These are phyloP conservation scores for Drosophila subobscura DNA, from an alignment of 1,140 invertebrate species.

Conservation along the genomic window DNA sequence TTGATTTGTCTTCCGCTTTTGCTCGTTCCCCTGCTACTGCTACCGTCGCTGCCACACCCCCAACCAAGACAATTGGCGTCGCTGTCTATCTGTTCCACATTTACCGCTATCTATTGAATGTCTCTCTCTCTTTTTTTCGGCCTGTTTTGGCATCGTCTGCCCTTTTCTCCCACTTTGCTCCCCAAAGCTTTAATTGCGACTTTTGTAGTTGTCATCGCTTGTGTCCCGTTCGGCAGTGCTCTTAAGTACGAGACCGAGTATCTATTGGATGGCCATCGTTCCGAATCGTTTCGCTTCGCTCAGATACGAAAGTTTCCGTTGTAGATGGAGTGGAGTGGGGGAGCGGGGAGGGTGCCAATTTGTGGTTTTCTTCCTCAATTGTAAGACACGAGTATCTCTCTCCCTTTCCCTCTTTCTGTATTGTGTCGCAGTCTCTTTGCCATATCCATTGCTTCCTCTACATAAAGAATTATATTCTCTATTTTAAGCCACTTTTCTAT, in stretches of 20 bases:
- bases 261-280: constrained; percentile 17
- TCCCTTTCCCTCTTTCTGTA: neutral
- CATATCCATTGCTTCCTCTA: neutral
- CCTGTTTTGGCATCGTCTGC: constrained; percentile 36
- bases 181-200: constrained; percentile 49
- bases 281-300: constrained; percentile 16
- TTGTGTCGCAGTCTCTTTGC: neutral
- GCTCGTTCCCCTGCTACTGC: neutral
- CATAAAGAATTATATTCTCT: constrained; percentile 15
- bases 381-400: no score
- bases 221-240: constrained; percentile 20
- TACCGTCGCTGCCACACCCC: constrained; percentile 4
- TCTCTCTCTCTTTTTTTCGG: constrained; percentile 24
- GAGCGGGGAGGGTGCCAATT: neutral
- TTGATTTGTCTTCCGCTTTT: constrained; percentile 43
- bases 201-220: constrained; percentile 39
- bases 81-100: constrained; percentile 22
- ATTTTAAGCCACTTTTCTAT: constrained; percentile 28
- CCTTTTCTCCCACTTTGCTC: constrained; percentile 41
- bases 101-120: constrained; percentile 63
- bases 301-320: constrained; percentile 33
- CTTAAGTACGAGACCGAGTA: constrained; percentile 3
- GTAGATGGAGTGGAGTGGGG: neutral
- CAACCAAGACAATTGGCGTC: constrained; percentile 38
- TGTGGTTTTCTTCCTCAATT: constrained; percentile 17